Percentiles rank a stretch among this genome's conserved stretches.
These are phyloP conservation scores for Eutolmus rufibarbis DNA, from an alignment of 2,888 invertebrate genomes.

Conservation along the genomic window DNA sequence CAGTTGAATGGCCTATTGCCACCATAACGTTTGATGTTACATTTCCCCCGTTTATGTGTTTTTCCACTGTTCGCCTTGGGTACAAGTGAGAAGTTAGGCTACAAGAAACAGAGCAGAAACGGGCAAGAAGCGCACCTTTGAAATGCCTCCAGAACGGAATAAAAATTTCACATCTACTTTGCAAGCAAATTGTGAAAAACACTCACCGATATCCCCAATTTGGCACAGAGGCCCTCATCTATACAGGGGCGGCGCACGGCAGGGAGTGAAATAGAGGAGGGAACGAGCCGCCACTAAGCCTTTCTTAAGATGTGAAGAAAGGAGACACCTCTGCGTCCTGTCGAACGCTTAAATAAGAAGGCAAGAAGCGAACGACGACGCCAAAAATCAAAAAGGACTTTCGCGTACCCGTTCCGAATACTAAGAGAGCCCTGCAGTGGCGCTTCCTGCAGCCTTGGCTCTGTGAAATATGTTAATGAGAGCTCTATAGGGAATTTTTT, in stretches of 20 bases:
- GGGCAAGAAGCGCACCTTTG: slow-evolving; percentile 1
- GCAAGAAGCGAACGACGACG: not conserved
- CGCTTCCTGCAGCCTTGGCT: not conserved
- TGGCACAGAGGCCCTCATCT: slow-evolving; percentile 10
- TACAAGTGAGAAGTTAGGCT: not conserved
- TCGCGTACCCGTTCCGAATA: not conserved
- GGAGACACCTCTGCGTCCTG: not conserved
- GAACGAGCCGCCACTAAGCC: too few species aligned
- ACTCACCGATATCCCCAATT: slow-evolving; percentile 37
- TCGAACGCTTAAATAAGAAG: slow-evolving; percentile 1
- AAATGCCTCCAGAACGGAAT: slow-evolving; percentile 5
- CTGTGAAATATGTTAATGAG: slow-evolving; percentile 32
- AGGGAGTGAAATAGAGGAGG: not conserved
- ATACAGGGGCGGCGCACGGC: not conserved
- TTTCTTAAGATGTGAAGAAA: not conserved
- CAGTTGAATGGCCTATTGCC: not conserved
- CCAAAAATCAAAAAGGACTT: not conserved
- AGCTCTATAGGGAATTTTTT: slow-evolving; percentile 19
- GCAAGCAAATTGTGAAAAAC: slow-evolving; percentile 39
- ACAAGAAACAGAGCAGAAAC: not conserved
- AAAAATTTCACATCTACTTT: slow-evolving; percentile 38
- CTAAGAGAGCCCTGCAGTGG: not conserved
- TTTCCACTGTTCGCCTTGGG: not conserved
- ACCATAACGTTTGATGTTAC: slow-evolving; percentile 1
- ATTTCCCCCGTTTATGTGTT: not conserved